Percentiles rank a stretch among this genome's conserved stretches.
Conservation (phyloP, 2,113 vertebrate genomes). For the Lampris incognitus region DNA sequence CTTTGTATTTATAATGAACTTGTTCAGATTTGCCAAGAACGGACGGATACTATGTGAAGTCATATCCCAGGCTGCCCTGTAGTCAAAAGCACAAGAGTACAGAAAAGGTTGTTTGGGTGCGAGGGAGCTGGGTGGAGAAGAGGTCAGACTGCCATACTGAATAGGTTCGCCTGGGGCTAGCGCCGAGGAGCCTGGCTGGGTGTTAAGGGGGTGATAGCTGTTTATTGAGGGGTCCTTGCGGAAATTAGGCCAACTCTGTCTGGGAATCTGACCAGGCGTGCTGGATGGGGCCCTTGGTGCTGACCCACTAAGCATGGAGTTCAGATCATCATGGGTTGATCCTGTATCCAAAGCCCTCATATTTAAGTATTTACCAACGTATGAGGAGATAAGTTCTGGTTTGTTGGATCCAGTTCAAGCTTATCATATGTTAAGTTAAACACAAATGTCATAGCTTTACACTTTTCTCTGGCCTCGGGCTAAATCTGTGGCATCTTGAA, state of each 20-base stretch:
- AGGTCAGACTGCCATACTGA: conserved; percentile 32
- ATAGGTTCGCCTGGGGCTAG: conserved; percentile 4
- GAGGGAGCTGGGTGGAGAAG: neutral
- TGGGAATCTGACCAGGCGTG: neutral
- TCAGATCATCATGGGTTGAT: too few relatives aligned
- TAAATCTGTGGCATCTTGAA: neutral
- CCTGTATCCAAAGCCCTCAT: too few relatives aligned
- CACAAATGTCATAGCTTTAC: neutral
- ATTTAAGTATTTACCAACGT: too few relatives aligned
- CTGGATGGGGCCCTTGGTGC: neutral
- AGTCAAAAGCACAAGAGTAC: conserved; percentile 21
- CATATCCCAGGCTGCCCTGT: conserved; percentile 21
- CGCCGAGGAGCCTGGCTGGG: neutral
- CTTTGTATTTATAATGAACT: too few relatives aligned
- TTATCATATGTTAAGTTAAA: too few relatives aligned
- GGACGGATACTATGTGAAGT: too few relatives aligned
- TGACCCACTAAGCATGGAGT: neutral
- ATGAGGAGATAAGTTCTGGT: neutral
- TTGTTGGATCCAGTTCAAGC: neutral
- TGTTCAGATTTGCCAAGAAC: too few relatives aligned
- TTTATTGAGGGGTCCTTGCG: neutral
- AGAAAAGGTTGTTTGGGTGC: conserved; percentile 55
- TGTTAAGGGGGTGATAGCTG: neutral
- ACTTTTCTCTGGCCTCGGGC: too few relatives aligned
- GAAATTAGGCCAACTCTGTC: conserved; percentile 1